phyloP scores from a whole-genome alignment of 2,113 vertebrate species.

The Castor canadensis region DNA sequence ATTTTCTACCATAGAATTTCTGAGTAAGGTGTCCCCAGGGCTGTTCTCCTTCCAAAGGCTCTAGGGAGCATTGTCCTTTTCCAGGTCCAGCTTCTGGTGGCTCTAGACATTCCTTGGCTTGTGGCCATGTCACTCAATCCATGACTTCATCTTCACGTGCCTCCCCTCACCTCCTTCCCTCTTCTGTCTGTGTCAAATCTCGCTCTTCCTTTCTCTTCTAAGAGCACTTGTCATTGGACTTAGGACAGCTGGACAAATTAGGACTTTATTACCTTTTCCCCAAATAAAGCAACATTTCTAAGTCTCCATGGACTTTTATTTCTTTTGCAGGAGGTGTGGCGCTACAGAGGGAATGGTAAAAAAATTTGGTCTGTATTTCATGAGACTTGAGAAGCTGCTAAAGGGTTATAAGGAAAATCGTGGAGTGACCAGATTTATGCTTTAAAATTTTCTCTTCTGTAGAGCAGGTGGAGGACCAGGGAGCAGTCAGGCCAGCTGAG shows the following conservation, averaged over 20 bases:
- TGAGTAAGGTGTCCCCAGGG: neutral
- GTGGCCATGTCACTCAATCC: neutral
- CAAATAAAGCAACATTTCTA: neutral
- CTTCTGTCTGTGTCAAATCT: neutral
- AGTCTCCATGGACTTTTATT: neutral
- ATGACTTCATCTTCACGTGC: neutral
- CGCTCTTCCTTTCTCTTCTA: neutral
- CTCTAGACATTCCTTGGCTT: neutral
- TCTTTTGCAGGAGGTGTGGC: too few species aligned
- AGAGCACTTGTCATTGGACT: neutral
- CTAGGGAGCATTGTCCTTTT: neutral
- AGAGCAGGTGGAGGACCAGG: neutral
- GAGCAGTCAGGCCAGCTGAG: neutral
- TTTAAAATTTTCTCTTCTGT: neutral
- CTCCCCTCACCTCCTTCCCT: too few species aligned
- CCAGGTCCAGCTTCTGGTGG: neutral
- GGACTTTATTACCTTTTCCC: neutral
- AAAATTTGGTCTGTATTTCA: neutral
- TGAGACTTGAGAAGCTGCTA: neutral
- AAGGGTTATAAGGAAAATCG: neutral
- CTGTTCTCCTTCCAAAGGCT: rapidly evolving
- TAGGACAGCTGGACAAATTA: neutral
- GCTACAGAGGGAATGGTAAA: neutral
- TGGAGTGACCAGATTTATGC: neutral
- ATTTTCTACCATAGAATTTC: neutral